Base-by-base conservation (phyloP, 2,113 vertebrate species). In the Melanerpes formicivorus region DNA sequence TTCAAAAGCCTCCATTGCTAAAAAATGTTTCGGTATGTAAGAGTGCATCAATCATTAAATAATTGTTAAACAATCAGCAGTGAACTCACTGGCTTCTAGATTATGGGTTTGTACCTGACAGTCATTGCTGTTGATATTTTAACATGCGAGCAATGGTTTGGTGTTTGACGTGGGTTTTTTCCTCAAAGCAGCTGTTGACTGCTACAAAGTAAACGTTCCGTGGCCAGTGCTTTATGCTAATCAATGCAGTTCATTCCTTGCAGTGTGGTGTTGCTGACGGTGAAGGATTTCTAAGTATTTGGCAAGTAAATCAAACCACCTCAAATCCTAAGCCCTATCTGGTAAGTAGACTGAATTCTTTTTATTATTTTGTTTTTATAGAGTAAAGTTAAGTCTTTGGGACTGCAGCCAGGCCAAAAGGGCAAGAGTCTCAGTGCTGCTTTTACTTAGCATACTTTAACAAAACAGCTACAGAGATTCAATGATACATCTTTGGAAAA, bases 191-290 rank as follows among this genome's bases (percentile, higher is more conserved):
- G 34, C 58, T 72, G 13, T 34, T 90, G 9, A 8, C 29, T 84
- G 0, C 48, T 37, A 32, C 12, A 42, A 84, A 81, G 32, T 67
- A 32, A 75, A 11, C 25, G 29, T 46, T 21, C 37, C 14, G 26
- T 66, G 37, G 55, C 27, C 46, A 48, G 18, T 8, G 16, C 1
- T 0, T n/a, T 32, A 30, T 7, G 22, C 23, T 88, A 80, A 92
- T 56, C 56, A 80, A 87, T 67, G 30, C 58, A 19, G 21, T 73
- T 91, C 40, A 1, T 95, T 96, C 84, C 88, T 94, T 97, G 56
- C 94, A 99, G 99, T 99, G 99, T 88, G 99, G 99, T 26, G 99
- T 99, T 70, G 99, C 99, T 48, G 99, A 99, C 70, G 99, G 99
- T 76, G 99, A 99, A 92, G 99, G 99, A 54, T 99, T 98, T 97